Percentiles rank a stretch among this genome's conserved stretches.
Evolutionary conservation across 2,797 vertebrate genomes (phyloP).

Genomic region (Arrhamphus sclerolepis): DNA sequence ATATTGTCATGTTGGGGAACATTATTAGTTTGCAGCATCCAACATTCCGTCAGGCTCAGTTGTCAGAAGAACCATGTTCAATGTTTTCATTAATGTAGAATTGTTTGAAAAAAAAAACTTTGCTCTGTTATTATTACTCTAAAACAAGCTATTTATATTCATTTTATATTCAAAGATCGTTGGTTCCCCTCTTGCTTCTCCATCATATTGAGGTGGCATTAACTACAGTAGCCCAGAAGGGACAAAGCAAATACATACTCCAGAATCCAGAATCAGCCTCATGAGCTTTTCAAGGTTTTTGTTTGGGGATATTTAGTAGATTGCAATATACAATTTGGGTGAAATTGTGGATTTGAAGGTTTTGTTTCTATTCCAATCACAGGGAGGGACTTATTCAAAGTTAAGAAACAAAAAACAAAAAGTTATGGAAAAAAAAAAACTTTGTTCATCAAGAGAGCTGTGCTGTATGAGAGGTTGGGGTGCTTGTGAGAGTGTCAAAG

Average conservation of each 20-base stretch:
- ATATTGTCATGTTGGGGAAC: not conserved
- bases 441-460: slow-evolving; percentile 31
- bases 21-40: too few relatives aligned
- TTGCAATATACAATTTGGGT: too few relatives aligned
- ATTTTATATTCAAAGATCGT: not conserved
- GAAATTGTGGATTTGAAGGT: too few relatives aligned
- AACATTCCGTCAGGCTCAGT: too few relatives aligned
- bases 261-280: not conserved
- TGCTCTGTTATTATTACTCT: not conserved
- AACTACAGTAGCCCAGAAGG: not conserved
- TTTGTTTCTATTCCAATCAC: not conserved
- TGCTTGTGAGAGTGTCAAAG: slow-evolving; percentile 36
- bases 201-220: not conserved
- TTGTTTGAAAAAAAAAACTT: too few relatives aligned
- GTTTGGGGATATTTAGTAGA: too few relatives aligned
- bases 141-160: not conserved
- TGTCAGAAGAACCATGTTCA: not conserved
- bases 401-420: slow-evolving; percentile 15
- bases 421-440: slow-evolving; percentile 28
- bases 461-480: slow-evolving; percentile 25
- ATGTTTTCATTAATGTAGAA: not conserved
- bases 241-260: not conserved
- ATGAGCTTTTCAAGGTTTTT: not conserved
- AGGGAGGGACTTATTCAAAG: slow-evolving; percentile 2
- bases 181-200: not conserved